Percentiles rank a stretch among this genome's conserved stretches.
These are phyloP conservation scores for Saccopteryx leptura DNA, from an alignment of 2,113 vertebrate genomes.

Conservation along the genomic window DNA sequence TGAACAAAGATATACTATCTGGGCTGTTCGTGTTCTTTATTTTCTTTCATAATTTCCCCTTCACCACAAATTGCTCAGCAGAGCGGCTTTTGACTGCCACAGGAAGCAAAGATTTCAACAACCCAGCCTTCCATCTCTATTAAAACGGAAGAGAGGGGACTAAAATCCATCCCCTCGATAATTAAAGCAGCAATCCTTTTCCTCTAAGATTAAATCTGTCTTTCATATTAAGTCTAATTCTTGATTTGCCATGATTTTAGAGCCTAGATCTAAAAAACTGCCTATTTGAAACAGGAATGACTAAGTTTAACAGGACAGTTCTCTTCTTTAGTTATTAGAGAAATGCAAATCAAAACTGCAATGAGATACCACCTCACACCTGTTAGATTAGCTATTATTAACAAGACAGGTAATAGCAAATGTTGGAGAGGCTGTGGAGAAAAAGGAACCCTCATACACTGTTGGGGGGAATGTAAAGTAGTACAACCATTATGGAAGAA, in stretches of 20 bases:
- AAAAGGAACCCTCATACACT: too few relatives aligned
- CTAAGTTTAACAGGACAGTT: not conserved
- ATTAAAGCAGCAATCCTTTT: constrained; percentile 30
- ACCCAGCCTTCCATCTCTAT: not conserved
- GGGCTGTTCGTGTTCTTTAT: constrained; percentile 31
- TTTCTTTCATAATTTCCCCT: constrained; percentile 55
- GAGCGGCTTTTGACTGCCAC: constrained; percentile 50
- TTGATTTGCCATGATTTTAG: constrained; percentile 36
- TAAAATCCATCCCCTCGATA: constrained; percentile 38
- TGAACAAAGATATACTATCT: constrained; percentile 56
- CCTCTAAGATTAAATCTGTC: constrained; percentile 34
- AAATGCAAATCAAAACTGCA: too few relatives aligned
- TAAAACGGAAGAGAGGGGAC: constrained; percentile 33
- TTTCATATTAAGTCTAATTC: constrained; percentile 56
- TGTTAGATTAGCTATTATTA: too few relatives aligned
- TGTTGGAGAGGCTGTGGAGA: too few relatives aligned
- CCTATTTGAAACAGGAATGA: constrained; percentile 48
- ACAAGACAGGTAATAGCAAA: too few relatives aligned
- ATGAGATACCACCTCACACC: too few relatives aligned
- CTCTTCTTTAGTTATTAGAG: too few relatives aligned
- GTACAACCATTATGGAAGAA: too few relatives aligned
- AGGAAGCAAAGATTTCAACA: constrained; percentile 65
- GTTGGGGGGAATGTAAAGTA: too few relatives aligned
- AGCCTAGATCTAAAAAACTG: constrained; percentile 53
- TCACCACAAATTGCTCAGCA: constrained; percentile 43